A percentile compares a stretch with the other conserved stretches of the same genome.
Conservation (phyloP, 2,113 vertebrate genomes). For the Entomyzon cyanotis region DNA sequence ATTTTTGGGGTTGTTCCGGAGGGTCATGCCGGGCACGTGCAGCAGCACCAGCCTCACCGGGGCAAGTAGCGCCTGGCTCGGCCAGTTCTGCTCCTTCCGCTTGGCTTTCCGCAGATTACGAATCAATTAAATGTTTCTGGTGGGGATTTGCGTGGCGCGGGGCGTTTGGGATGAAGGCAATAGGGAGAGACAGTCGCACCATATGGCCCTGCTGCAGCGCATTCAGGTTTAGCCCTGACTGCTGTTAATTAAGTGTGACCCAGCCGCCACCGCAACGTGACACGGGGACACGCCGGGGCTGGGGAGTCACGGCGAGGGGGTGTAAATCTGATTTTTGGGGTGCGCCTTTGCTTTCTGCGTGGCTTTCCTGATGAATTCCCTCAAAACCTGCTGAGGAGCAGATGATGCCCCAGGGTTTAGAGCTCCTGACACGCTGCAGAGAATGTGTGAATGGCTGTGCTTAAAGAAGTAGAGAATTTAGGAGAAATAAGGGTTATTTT, state of each 20-base stretch:
- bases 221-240: neutral
- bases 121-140: neutral
- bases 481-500: neutral
- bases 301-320: neutral
- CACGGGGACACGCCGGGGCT: neutral
- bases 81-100: neutral
- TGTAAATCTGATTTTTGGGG: neutral
- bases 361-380: neutral
- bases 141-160: neutral
- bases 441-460: accelerated
- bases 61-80: neutral
- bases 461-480: accelerated
- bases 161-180: neutral
- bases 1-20: neutral
- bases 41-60: neutral
- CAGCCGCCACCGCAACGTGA: neutral
- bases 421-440: neutral
- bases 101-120: neutral
- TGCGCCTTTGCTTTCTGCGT: neutral
- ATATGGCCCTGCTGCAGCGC: neutral
- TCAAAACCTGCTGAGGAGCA: accelerated
- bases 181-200: neutral
- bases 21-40: neutral
- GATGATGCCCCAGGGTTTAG: neutral
- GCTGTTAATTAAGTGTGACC: neutral